These are phyloP conservation scores for Tiliqua scincoides DNA, from an alignment of 2,113 vertebrate genomes.

Conservation along the genomic window DNA sequence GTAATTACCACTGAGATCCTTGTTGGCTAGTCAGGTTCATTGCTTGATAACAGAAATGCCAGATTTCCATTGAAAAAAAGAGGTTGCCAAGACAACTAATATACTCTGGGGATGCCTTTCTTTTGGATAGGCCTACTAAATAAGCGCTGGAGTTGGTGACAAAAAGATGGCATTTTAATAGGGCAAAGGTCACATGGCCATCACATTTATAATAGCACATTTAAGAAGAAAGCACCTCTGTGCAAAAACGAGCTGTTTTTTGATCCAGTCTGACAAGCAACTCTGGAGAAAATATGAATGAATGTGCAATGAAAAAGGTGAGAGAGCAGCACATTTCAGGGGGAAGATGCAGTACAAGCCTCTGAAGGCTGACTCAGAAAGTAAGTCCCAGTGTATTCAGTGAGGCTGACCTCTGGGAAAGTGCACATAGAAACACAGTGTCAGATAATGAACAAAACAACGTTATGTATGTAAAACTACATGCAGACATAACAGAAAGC, in stretches of 20 bases:
- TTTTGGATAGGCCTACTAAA: background rate
- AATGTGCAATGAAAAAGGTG: background rate
- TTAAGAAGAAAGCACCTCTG: background rate
- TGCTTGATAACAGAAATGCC: conserved; percentile 15
- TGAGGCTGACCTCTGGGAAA: too few species aligned
- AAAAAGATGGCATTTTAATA: background rate
- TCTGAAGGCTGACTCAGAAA: too few species aligned
- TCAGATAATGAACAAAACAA: background rate
- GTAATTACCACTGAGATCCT: conserved; percentile 3
- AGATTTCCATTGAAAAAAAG: conserved; percentile 2
- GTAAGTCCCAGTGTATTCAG: too few species aligned
- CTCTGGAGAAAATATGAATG: background rate
- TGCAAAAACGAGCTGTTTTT: background rate
- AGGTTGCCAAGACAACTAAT: conserved; percentile 11
- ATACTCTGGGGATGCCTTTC: background rate
- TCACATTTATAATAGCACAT: background rate
- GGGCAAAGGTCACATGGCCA: background rate
- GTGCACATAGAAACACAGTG: too few species aligned
- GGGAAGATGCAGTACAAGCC: background rate
- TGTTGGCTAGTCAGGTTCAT: background rate
- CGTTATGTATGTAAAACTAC: background rate
- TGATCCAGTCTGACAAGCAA: background rate
- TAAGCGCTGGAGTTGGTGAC: background rate
- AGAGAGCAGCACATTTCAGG: background rate
- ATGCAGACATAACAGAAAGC: background rate